Conservation (phyloP, 1,140 invertebrate genomes). For the Andricus grossulariae region DNA sequence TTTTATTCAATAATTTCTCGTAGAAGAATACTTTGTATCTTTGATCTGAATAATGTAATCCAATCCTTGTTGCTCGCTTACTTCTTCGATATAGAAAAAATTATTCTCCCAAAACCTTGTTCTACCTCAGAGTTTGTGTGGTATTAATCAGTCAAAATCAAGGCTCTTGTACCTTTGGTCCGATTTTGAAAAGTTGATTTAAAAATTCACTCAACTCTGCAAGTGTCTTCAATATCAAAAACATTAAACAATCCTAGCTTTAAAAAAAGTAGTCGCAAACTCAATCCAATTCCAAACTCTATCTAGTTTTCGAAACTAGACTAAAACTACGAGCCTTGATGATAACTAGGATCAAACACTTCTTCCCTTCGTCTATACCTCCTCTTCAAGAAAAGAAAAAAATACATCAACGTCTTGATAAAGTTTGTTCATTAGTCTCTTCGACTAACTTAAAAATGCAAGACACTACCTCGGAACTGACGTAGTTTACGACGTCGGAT, state of each 20-base stretch:
- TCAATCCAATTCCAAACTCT: neutral
- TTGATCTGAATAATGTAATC: no score
- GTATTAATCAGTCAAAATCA: slow-evolving; percentile 7
- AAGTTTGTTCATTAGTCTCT: no score
- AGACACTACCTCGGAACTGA: no score
- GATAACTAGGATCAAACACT: neutral
- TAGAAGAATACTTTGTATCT: no score
- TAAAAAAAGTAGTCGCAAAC: no score
- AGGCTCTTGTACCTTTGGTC: slow-evolving; percentile 18
- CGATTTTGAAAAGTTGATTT: neutral
- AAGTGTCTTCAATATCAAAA: no score
- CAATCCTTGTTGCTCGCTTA: neutral
- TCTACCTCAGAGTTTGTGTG: slow-evolving; percentile 20
- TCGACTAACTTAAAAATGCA: no score
- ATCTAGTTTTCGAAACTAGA: neutral
- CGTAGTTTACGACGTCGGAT: no score
- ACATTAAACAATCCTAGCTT: no score
- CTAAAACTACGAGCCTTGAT: slow-evolving; percentile 10
- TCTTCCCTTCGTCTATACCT: neutral
- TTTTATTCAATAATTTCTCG: no score
- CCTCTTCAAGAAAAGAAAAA: no score
- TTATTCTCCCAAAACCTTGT: neutral
- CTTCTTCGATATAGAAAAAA: neutral
- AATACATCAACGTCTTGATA: no score
- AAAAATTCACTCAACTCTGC: neutral